A percentile compares a stretch with the other conserved stretches of the same genome.
Conservation (phyloP, 1,140 invertebrate genomes). For the Meloidogyne hapla region DNA sequence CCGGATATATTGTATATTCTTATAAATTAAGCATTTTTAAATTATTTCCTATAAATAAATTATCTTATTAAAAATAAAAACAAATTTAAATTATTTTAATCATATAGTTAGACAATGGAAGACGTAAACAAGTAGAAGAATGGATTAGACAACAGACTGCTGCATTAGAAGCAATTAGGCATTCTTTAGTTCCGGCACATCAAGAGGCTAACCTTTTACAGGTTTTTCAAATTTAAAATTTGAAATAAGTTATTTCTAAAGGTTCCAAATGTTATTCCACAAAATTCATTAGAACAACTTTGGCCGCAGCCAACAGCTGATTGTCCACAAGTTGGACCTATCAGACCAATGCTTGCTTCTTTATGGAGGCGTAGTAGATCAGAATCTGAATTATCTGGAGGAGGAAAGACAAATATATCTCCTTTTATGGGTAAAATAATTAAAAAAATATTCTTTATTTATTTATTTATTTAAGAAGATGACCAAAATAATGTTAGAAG, state of each 20-base stretch:
- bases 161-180: constrained; percentile 44
- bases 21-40: no score
- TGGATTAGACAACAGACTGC: constrained; percentile 50
- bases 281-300: constrained; percentile 27
- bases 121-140: constrained; percentile 47
- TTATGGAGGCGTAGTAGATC: constrained; percentile 40
- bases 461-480: background rate
- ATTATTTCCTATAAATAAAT: no score
- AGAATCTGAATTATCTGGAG: constrained; percentile 39
- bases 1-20: no score
- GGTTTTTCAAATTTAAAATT: constrained; percentile 23
- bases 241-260: background rate
- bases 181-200: constrained; percentile 42
- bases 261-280: constrained; percentile 20
- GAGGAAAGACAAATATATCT: constrained; percentile 7
- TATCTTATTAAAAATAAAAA: no score
- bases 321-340: constrained; percentile 34
- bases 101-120: constrained; percentile 41
- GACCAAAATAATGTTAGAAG: background rate
- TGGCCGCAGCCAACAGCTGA: constrained; percentile 16
- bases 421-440: background rate
- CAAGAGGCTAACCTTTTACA: constrained; percentile 53
- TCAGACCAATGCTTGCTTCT: constrained; percentile 29
- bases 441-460: background rate
- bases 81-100: no score